Percentiles rank a stretch among this genome's conserved stretches.
Evolutionary conservation across 2,113 vertebrate genomes (phyloP).

Genomic region (Prochilodus magdalenae): DNA sequence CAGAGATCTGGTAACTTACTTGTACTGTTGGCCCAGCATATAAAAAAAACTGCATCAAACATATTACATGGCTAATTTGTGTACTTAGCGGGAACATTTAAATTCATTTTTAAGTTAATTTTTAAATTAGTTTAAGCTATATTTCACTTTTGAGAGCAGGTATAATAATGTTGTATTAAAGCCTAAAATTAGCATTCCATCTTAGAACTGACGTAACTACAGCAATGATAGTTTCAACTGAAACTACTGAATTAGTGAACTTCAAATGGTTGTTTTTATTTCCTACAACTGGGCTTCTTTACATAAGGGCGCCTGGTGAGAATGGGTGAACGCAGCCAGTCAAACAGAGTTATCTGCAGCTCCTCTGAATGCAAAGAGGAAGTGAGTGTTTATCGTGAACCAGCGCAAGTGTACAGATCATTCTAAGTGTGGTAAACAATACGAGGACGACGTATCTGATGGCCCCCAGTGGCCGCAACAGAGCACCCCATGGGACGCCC

Average conservation of each 20-base stretch:
- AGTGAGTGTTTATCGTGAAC: slow-evolving; percentile 90
- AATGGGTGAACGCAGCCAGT: slow-evolving; percentile 80
- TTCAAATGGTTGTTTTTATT: neutral
- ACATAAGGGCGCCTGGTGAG: slow-evolving; percentile 62
- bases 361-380: slow-evolving; percentile 86
- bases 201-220: neutral
- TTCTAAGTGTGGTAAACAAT: slow-evolving; percentile 82
- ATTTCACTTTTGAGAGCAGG: neutral
- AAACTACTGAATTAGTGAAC: neutral
- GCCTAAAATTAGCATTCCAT: neutral
- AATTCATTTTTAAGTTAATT: no score
- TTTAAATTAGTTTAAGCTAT: no score
- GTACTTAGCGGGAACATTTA: neutral
- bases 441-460: slow-evolving; percentile 76
- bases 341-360: slow-evolving; percentile 83
- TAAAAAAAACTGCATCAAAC: slow-evolving; percentile 5
- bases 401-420: slow-evolving; percentile 83
- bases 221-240: no score
- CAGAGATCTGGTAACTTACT: slow-evolving; percentile 10
- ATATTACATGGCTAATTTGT: neutral
- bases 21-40: slow-evolving; percentile 23
- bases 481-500: slow-evolving; percentile 71
- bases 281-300: neutral
- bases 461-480: slow-evolving; percentile 75
- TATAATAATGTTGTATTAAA: no score